Percentiles rank a stretch among this genome's conserved stretches.
phyloP scores from a whole-genome alignment of 1,140 invertebrate species.

The Propsilocerus akamusi region DNA sequence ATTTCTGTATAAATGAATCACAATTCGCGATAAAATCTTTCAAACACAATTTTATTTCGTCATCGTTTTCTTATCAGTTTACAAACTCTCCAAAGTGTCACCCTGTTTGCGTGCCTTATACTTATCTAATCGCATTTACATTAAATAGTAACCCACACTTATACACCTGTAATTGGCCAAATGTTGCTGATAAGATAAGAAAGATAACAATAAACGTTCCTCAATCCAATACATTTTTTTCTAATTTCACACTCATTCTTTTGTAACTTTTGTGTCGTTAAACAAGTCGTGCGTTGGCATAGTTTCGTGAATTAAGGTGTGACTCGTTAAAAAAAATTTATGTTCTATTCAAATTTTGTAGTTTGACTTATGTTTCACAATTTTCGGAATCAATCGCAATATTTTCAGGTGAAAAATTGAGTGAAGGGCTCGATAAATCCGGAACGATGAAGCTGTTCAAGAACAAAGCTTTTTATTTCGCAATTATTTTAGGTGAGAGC shows the following conservation, averaged over 20 bases:
- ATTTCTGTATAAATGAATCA: too few species aligned
- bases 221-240: background rate
- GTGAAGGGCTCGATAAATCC: background rate
- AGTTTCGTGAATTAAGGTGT: constrained; percentile 3
- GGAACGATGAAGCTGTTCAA: background rate
- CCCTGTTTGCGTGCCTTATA: background rate
- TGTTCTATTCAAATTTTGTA: background rate
- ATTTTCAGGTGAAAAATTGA: background rate
- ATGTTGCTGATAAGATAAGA: background rate
- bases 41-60: background rate
- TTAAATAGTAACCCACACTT: background rate
- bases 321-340: background rate
- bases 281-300: background rate
- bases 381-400: background rate
- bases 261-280: background rate
- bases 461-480: background rate
- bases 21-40: background rate
- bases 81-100: background rate
- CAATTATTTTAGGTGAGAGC: constrained; percentile 1
- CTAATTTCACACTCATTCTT: background rate
- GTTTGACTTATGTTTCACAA: background rate
- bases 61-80: background rate
- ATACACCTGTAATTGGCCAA: background rate
- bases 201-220: background rate
- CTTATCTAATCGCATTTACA: background rate